Evolutionary conservation across 2,888 invertebrate genomes (phyloP).

Genomic region (Caenorhabditis angaria): DNA sequence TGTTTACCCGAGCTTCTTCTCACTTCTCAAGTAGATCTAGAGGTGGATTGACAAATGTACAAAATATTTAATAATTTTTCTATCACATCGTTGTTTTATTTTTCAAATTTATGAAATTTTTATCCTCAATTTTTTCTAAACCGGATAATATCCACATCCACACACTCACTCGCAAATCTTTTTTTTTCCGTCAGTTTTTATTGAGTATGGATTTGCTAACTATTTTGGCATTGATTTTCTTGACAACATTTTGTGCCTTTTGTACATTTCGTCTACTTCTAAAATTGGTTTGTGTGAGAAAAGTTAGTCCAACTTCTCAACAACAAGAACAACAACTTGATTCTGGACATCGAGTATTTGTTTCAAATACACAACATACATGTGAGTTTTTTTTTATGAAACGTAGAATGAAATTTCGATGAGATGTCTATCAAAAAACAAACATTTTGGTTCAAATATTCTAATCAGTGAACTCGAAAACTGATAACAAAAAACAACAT

Average conservation of each 20-base stretch:
- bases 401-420: too few species aligned
- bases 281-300: slow-evolving; percentile 14
- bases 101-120: neutral
- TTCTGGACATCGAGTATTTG: slow-evolving; percentile 25
- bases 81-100: neutral
- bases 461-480: too few species aligned
- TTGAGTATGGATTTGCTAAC: slow-evolving; percentile 24
- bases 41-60: neutral
- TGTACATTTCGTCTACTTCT: slow-evolving; percentile 22
- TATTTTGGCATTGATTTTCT: slow-evolving; percentile 21
- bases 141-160: neutral
- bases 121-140: neutral
- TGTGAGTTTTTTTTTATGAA: too few species aligned
- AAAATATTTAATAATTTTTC: neutral
- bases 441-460: too few species aligned
- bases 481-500: too few species aligned
- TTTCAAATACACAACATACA: slow-evolving; percentile 37
- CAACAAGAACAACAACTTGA: neutral
- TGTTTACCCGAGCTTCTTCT: neutral
- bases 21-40: neutral
- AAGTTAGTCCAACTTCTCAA: neutral
- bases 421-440: too few species aligned
- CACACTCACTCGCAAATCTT: neutral
- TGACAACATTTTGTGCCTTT: slow-evolving; percentile 17
- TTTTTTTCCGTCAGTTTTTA: neutral